Evolutionary conservation across 2,888 invertebrate species (phyloP), one percentile per base, ranked within the genome.

Genomic region (Drosophila cyrtoloma): DNA sequence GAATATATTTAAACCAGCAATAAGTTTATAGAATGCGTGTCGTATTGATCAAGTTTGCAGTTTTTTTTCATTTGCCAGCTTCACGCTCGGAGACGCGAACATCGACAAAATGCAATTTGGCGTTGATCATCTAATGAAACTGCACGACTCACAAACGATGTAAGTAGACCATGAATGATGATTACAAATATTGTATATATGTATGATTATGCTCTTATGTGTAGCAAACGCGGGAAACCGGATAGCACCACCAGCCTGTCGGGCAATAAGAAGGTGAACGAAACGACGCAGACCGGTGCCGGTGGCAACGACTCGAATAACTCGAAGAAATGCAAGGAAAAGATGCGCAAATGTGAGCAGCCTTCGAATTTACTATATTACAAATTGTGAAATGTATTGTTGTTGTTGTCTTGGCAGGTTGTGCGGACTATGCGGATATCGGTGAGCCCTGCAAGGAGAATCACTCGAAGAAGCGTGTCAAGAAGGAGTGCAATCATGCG

Each of bases 401-500:
- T 30, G 6, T 22, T 16, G 9, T 6, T 6, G 6, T 37, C 1
- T 51, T 42, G 57, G 0, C 7, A 92, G 92, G 92, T 60, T 92
- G 92, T 63, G 91, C 92, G 16, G 92, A 92, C 75, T 92, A 92
- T 75, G 90, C 91, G 22, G 93, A 93, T 58, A 86, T 92, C 53
- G 92, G 92, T 2, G 93, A 93, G 51, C 85, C 92, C 55, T 93
- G 93, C 74, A 93, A 93, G 70, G 93, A 93, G 75, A 93, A 92
- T 70, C 93, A 93, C 85, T 89, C 93, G 4, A 93, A 93, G 79
- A 93, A 93, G 68, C 92, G 93, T 12, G 89, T 92, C 1, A 93
- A 93, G 68, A 93, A 92, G 91, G 93, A 93, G 73, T 93, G 93
- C 71, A 93, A 90, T 79, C 93, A 93, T 79, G 92, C 92, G 0